Conservation (phyloP, 2,888 invertebrate genomes). For the Lamellibrachia columna region DNA sequence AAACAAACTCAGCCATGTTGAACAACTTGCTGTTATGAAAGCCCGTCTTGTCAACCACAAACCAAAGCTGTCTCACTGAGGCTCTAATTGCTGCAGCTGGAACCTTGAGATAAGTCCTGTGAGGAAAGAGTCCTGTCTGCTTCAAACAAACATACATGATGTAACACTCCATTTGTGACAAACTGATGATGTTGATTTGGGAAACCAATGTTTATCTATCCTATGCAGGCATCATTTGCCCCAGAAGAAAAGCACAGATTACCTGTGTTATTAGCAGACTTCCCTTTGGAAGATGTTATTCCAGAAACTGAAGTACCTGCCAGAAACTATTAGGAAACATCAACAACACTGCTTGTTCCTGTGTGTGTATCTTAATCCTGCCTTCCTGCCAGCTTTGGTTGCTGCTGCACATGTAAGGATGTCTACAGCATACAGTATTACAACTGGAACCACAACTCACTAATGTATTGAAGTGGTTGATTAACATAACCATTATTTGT, state of each 20-base stretch:
- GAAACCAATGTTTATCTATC: background rate
- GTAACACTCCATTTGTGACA: background rate
- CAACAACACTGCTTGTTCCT: background rate
- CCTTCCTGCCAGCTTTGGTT: background rate
- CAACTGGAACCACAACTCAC: background rate
- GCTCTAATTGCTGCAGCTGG: background rate
- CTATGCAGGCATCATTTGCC: background rate
- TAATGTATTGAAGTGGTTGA: background rate
- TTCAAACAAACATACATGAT: background rate
- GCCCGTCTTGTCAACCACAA: background rate
- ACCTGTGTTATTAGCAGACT: background rate
- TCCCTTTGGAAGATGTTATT: background rate
- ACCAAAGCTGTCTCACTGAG: background rate
- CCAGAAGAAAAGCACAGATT: background rate
- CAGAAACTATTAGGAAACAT: background rate
- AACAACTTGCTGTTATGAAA: background rate
- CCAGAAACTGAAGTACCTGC: background rate
- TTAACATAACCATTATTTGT: conserved; percentile 4
- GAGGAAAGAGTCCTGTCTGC: background rate
- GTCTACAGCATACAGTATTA: background rate
- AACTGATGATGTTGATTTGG: background rate
- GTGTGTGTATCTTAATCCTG: background rate
- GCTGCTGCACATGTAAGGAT: background rate
- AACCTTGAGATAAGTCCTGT: background rate
- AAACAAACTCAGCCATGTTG: background rate